A percentile compares a stretch with the other conserved stretches of the same genome.
phyloP scores from a whole-genome alignment of 2,113 vertebrate genomes.

The Mesembrinibis cayennensis region DNA sequence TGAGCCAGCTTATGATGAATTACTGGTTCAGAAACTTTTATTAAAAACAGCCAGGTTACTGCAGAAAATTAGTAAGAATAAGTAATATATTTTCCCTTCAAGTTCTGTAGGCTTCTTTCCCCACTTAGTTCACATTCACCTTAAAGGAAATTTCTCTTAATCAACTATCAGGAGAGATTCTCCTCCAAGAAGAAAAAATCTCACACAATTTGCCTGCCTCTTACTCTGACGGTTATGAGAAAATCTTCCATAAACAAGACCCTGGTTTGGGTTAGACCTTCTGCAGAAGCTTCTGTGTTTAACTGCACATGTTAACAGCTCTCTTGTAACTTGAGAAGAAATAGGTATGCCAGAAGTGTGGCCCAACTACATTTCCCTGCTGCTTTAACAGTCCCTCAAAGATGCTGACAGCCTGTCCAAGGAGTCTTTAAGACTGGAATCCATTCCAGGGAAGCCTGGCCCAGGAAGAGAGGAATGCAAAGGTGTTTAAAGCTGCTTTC shows the following conservation, averaged over 20 bases:
- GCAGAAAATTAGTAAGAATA: conserved; percentile 26
- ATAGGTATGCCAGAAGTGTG: background rate
- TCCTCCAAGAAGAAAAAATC: background rate
- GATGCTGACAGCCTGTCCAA: background rate
- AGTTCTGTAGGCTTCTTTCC: background rate
- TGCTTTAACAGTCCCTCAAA: background rate
- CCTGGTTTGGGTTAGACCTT: background rate
- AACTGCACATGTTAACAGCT: background rate
- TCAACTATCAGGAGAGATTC: background rate
- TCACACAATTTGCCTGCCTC: background rate
- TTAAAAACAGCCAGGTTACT: background rate
- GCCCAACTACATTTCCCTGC: background rate
- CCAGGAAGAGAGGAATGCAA: background rate
- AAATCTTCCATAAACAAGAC: background rate
- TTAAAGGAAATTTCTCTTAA: background rate
- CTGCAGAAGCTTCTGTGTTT: background rate
- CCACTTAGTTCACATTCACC: background rate
- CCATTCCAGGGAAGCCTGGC: background rate
- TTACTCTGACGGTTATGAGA: background rate
- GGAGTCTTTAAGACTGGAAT: background rate
- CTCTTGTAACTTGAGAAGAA: background rate
- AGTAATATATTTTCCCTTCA: conserved; percentile 10
- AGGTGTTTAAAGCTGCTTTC: background rate
- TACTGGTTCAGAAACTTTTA: conserved; percentile 10
- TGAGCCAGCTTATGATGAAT: background rate